Conservation (phyloP, 2,888 invertebrate species). For the Perizoma flavofasciatum region DNA sequence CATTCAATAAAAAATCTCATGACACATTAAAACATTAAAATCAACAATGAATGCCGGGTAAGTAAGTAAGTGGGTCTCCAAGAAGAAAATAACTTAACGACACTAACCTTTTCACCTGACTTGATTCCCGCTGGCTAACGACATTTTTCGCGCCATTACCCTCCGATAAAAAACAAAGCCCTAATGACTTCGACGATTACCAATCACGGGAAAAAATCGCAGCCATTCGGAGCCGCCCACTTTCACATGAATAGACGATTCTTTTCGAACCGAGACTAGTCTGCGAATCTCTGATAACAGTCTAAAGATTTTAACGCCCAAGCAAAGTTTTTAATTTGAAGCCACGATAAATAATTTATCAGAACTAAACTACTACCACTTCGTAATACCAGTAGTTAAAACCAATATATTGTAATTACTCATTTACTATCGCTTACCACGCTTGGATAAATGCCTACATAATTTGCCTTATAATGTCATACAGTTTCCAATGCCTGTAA, state of each 20-base stretch:
- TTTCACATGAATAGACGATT: conserved; percentile 26
- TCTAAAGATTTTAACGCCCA: background rate
- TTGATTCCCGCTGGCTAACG: conserved; percentile 52
- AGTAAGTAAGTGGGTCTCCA: background rate
- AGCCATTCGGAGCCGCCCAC: conserved; percentile 25
- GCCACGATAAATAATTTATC: no score
- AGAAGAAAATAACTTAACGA: conserved; percentile 11
- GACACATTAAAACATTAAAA: background rate
- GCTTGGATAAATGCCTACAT: no score
- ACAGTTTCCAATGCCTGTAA: no score
- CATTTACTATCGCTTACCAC: no score
- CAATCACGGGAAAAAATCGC: conserved; percentile 65
- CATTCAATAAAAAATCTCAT: no score
- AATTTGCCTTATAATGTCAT: no score
- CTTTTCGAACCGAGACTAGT: conserved; percentile 8
- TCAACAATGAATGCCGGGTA: background rate
- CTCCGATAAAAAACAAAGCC: conserved; percentile 69
- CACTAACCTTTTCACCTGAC: conserved; percentile 49
- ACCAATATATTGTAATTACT: no score
- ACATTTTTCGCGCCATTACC: conserved; percentile 72
- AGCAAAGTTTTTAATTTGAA: no score
- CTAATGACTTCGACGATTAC: conserved; percentile 76
- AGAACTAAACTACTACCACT: no score
- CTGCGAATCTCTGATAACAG: conserved; percentile 1
- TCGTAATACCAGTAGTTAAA: no score